Percentiles rank a stretch among this genome's conserved stretches.
phyloP scores from a whole-genome alignment of 2,888 invertebrate species.

The Ecliptopera silaceata region DNA sequence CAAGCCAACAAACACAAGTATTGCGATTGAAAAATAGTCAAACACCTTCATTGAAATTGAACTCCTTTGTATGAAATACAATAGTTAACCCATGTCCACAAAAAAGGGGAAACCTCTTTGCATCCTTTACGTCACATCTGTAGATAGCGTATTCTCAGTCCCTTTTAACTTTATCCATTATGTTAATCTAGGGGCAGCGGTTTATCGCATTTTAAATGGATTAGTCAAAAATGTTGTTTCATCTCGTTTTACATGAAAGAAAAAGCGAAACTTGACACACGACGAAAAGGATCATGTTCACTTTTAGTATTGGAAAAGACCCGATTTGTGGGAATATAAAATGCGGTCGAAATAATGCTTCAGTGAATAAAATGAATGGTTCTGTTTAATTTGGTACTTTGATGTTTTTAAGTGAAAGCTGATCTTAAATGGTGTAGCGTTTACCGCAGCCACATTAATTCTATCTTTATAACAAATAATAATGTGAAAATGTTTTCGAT shows the following conservation, averaged over 20 bases:
- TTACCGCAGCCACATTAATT: constrained; percentile 14
- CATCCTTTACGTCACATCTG: constrained; percentile 57
- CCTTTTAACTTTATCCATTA: constrained; percentile 72
- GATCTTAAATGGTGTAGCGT: background rate
- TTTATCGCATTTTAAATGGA: constrained; percentile 66
- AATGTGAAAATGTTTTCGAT: background rate
- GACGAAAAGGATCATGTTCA: constrained; percentile 38
- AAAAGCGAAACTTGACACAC: constrained; percentile 45
- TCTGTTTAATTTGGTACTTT: constrained; percentile 15
- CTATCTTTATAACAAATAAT: background rate
- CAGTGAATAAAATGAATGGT: constrained; percentile 18
- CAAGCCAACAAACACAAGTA: constrained; percentile 16
- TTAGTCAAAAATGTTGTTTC: constrained; percentile 59
- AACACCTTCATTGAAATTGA: constrained; percentile 52
- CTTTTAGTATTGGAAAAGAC: constrained; percentile 23
- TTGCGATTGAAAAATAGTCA: constrained; percentile 35
- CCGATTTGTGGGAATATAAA: constrained; percentile 27
- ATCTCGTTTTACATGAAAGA: constrained; percentile 48
- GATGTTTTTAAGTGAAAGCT: constrained; percentile 9
- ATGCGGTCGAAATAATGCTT: constrained; percentile 16
- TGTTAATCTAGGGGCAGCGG: constrained; percentile 69
- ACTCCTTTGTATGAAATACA: constrained; percentile 63
- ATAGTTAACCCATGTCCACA: constrained; percentile 62
- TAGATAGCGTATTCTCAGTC: constrained; percentile 65
- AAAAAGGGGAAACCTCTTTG: constrained; percentile 63